These are phyloP conservation scores for Ceratina japonica DNA, from an alignment of 1,140 invertebrate species.

Conservation along the genomic window DNA sequence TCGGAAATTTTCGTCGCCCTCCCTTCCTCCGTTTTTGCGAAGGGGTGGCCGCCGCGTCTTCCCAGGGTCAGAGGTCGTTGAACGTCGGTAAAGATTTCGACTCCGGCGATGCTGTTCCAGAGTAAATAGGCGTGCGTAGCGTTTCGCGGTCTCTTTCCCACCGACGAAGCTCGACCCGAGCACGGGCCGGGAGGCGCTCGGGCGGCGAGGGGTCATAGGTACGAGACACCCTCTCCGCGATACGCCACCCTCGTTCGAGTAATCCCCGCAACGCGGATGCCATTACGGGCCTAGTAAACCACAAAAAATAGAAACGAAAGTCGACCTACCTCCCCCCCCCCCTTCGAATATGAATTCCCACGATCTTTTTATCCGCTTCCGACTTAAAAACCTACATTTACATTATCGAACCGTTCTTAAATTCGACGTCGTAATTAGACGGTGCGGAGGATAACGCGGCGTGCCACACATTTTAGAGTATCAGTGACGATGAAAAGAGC, in stretches of 20 bases:
- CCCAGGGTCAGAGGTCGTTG: conserved; percentile 75
- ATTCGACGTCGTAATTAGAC: too few species aligned
- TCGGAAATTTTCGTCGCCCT: conserved; percentile 52
- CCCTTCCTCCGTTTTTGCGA: not conserved
- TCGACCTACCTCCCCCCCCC: too few species aligned
- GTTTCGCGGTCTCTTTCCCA: conserved; percentile 9
- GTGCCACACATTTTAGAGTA: not conserved
- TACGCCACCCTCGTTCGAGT: conserved; percentile 41
- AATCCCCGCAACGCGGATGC: conserved; percentile 52
- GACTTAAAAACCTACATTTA: not conserved
- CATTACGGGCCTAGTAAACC: conserved; percentile 45
- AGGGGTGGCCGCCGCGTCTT: conserved; percentile 36
- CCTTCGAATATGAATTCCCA: not conserved
- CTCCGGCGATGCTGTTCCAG: conserved; percentile 67
- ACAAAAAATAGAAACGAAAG: conserved; percentile 25
- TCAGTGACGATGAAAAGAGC: not conserved
- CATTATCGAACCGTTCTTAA: too few species aligned
- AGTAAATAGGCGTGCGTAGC: conserved; percentile 65
- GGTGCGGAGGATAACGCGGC: not conserved
- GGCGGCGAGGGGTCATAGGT: conserved; percentile 46
- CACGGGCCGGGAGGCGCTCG: conserved; percentile 8
- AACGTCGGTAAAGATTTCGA: conserved; percentile 76
- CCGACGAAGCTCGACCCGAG: conserved; percentile 9
- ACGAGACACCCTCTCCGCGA: conserved; percentile 49
- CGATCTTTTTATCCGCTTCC: not conserved